Base-by-base conservation (phyloP, 2,888 invertebrate species). In the Drosophila mimetica region DNA sequence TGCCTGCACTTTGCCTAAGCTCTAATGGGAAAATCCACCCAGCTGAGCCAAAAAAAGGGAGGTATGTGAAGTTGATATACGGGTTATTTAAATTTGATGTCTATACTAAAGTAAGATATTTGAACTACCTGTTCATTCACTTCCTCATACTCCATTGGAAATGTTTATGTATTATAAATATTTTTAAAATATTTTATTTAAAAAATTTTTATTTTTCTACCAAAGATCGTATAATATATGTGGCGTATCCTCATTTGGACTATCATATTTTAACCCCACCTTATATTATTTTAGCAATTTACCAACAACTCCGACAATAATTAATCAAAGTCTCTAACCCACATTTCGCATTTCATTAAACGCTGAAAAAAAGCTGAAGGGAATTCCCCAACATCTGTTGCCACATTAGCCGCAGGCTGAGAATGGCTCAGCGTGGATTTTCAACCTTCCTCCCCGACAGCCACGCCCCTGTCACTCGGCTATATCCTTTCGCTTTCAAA, bases 391-490 rank as follows among this genome's bases (percentile, higher is more conserved):
- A 73, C 81, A 82, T 64, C 84, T 82, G 82, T 74, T 82, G 69
- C 81, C 84, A 80, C 81, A 86, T 83, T 70, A 83, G 86, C 86
- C 72, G 28, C 69, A 78, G 41, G 28, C 36, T 44, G 46, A 44
- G 51, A 34, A 44, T 42, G 50, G 60, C 36, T 13, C n/a, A 42
- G 14, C 28, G 22, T 34, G 34, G 46, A 39, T 46, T 14, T 30
- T 22, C 28, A 37, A 42, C 41, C 58, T 25, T 70, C 54, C 11
- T 52, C 53, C 53, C 63, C 51, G 57, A 41, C 14, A 14, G 8
- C 36, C 11, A 16, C 60, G n/a, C 22, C 58, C 60, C 46, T 46
- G 60, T 37, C 60, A 46, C 30, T 39, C 60, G 30, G 7, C 46
- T 4, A 6, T 32, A 60, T 47, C 60, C 60, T 61, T 61, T 61